A percentile compares a stretch with the other conserved stretches of the same genome.
phyloP scores from a whole-genome alignment of 2,888 invertebrate species.

The Chrysolina oricalcia region DNA sequence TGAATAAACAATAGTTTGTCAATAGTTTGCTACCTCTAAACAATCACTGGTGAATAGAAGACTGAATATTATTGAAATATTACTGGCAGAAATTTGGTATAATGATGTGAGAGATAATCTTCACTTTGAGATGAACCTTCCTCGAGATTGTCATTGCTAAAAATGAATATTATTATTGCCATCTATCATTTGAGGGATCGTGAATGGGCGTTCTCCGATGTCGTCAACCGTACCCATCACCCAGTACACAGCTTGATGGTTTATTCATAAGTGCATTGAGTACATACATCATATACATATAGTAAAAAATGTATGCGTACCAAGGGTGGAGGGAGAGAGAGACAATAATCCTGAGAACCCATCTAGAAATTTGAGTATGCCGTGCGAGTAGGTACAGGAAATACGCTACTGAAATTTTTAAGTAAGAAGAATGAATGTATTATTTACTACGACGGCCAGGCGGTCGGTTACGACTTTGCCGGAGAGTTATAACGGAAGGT shows the following conservation, averaged over 20 bases:
- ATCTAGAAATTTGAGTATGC: conserved; percentile 56
- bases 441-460: conserved; percentile 52
- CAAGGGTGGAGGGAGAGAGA: conserved; percentile 28
- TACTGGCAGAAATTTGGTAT: too few species aligned
- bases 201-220: not conserved
- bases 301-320: conserved; percentile 41
- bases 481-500: conserved; percentile 19
- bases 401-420: conserved; percentile 58
- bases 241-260: conserved; percentile 2
- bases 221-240: not conserved
- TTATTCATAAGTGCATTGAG: conserved; percentile 19
- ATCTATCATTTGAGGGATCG: not conserved
- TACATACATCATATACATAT: conserved; percentile 34
- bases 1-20: too few species aligned
- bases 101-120: too few species aligned
- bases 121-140: too few species aligned
- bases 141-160: too few species aligned
- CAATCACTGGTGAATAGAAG: too few species aligned
- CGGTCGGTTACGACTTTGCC: conserved; percentile 24
- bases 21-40: too few species aligned
- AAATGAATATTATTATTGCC: not conserved
- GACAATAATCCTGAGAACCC: conserved; percentile 48
- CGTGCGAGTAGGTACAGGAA: conserved; percentile 49
- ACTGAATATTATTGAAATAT: too few species aligned
- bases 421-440: conserved; percentile 58